Evolutionary conservation across 64 coral and sea anemone species (phyloP).

Genomic region (Montipora cactus): DNA sequence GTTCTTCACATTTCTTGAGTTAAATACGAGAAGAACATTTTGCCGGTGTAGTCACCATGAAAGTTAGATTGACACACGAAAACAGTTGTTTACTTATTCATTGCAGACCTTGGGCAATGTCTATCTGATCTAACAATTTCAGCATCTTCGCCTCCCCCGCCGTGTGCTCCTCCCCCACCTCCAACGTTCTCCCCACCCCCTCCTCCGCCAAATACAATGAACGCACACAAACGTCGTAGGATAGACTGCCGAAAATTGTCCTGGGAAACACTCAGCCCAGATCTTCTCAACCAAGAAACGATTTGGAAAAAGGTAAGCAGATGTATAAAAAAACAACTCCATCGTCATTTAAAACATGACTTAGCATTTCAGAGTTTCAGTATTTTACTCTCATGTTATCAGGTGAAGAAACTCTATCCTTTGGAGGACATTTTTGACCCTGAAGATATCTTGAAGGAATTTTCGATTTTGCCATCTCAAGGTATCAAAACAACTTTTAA

Average conservation of each 20-base stretch:
- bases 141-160: background rate
- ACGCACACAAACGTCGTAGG: background rate
- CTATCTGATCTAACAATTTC: background rate
- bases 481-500: background rate
- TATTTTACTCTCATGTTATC: background rate
- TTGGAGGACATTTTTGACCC: slow-evolving; percentile 32
- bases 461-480: slow-evolving; percentile 7
- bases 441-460: slow-evolving; percentile 19
- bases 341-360: background rate
- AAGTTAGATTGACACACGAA: background rate
- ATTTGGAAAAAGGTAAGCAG: slow-evolving; percentile 44
- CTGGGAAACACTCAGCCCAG: slow-evolving; percentile 42
- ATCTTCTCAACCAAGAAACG: background rate
- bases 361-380: no score
- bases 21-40: no score
- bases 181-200: slow-evolving; percentile 17
- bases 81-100: background rate
- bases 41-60: no score
- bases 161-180: slow-evolving; percentile 10
- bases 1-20: no score
- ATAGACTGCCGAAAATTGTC: slow-evolving; percentile 40
- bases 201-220: slow-evolving; percentile 38
- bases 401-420: slow-evolving; percentile 17
- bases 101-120: background rate
- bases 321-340: no score